These are phyloP conservation scores for Hylomyscus alleni DNA, from an alignment of 2,797 vertebrate genomes.

Conservation along the genomic window DNA sequence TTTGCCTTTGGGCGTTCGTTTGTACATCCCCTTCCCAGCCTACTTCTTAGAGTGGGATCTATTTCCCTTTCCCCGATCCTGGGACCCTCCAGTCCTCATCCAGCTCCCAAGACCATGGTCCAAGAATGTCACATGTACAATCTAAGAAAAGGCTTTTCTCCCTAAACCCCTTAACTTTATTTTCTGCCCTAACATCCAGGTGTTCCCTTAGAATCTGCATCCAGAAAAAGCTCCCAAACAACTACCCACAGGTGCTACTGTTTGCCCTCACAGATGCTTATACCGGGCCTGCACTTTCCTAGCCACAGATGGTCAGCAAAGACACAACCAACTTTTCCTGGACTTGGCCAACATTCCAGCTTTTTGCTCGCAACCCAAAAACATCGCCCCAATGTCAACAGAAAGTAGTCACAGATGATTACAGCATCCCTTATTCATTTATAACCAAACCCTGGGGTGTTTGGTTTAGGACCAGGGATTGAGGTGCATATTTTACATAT, in stretches of 20 bases:
- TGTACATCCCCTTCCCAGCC: neutral
- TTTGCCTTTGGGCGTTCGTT: neutral
- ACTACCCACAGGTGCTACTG: too few species aligned
- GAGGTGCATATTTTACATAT: neutral
- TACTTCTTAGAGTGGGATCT: neutral
- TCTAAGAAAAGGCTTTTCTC: neutral
- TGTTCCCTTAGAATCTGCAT: neutral
- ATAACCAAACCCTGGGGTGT: neutral
- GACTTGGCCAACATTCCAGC: neutral
- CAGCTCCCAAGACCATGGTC: neutral
- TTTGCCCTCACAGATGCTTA: neutral
- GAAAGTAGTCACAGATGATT: neutral
- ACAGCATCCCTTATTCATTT: neutral
- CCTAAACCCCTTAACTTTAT: neutral
- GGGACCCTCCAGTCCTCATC: neutral
- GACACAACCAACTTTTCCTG: neutral
- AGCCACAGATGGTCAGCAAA: neutral
- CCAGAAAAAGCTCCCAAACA: neutral
- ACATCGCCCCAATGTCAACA: neutral
- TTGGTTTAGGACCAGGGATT: neutral
- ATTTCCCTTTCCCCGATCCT: neutral
- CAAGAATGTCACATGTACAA: neutral
- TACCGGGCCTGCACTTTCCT: neutral
- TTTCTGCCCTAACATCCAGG: neutral
- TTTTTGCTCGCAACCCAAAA: neutral